Base-by-base conservation (phyloP, 2,888 invertebrate genomes). In the Agrenia bidenticulata region DNA sequence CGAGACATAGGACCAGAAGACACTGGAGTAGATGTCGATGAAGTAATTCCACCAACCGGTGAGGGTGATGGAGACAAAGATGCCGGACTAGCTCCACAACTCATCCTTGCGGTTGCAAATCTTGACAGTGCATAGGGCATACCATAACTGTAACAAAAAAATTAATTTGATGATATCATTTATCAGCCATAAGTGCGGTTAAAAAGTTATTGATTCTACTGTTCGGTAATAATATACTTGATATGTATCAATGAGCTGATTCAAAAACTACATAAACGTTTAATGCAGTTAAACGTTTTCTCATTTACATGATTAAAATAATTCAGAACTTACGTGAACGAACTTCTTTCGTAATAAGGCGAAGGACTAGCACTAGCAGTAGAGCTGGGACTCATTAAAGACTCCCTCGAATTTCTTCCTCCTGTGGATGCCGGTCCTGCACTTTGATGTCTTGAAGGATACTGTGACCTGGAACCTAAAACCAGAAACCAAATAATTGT, bases 21-120 rank as follows among this genome's bases (percentile, higher is more conserved):
- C 27, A 74, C 72, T 19, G 74, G 74, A 61, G 75, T 73, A 11
- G 72, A 70, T 9, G 71, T 69, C 15, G 70, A 68, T 11, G 67
- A 67, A 41, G 69, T 71, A 21, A 72, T 65, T 41, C 75, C 75
- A 19, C 72, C 73, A n/a, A 75, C 75, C 9, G 75, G 75, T 5
- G 73, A 73, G 2, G 75, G 75, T 13, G 72, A 73, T 11, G 75
- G 75, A 11, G 72, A 72, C n/a, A 75, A 59, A 9, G 72, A 72
- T 15, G 73, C 73, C 39, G 75, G 75, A 53, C 73, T 73, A 42
- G 75, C 75, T 55, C 75, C 75, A 63, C 75, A 75, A 45, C 72
- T 71, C 75, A 75, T 75, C 37, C 75, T 63, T 32, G 72, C 69
- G 15, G 70, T 61, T 17, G 73, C 73, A 55, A 75, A 75, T 51